Conservation (phyloP, 2,113 vertebrate genomes). For the Anoplopoma fimbria region DNA sequence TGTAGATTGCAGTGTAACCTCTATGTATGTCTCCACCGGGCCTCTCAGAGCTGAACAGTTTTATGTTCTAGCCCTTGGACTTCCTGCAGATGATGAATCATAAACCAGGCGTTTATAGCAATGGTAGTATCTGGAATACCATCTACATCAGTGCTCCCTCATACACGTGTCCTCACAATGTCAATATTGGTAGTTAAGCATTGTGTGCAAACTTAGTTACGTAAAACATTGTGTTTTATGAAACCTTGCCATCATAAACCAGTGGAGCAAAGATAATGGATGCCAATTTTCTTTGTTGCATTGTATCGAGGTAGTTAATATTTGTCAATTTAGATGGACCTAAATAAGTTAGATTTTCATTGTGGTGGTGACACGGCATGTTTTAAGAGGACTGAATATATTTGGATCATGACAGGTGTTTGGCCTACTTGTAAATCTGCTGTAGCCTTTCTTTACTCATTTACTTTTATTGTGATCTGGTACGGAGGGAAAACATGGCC, state of each 20-base stretch:
- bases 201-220: conserved; percentile 29
- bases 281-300: conserved; percentile 16
- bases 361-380: not conserved
- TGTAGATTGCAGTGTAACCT: conserved; percentile 65
- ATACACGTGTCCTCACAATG: conserved; percentile 67
- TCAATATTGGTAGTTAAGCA: conserved; percentile 70
- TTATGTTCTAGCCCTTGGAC: conserved; percentile 81
- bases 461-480: conserved; percentile 30
- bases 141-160: conserved; percentile 69
- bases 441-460: conserved; percentile 11
- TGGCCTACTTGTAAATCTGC: conserved; percentile 22
- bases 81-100: conserved; percentile 72
- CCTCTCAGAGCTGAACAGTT: conserved; percentile 69
- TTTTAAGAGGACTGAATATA: conserved; percentile 7
- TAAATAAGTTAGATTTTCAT: conserved; percentile 22
- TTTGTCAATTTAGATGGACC: conserved; percentile 27
- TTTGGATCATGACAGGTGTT: conserved; percentile 33
- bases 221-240: conserved; percentile 31
- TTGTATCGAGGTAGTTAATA: conserved; percentile 9
- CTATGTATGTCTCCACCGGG: conserved; percentile 59
- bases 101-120: conserved; percentile 80
- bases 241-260: conserved; percentile 21
- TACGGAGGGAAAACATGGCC: conserved; percentile 26
- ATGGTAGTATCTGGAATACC: conserved; percentile 70
- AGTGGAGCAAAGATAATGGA: conserved; percentile 7